Evolutionary conservation across 2,888 invertebrate species (phyloP).

Genomic region (Caenorhabditis panamensis): DNA sequence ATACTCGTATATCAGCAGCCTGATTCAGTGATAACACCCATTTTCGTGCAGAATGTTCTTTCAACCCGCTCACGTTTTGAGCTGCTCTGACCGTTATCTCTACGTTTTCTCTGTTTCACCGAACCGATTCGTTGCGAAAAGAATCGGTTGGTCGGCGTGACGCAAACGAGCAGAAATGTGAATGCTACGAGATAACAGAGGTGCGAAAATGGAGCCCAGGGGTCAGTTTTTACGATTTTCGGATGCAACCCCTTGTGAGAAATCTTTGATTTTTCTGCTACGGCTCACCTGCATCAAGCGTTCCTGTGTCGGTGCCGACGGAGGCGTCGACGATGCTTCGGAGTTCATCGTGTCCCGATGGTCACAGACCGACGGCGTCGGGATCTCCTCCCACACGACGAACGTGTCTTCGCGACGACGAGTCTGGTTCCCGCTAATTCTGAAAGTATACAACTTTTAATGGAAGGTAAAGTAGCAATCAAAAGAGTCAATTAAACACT

Average conservation of each 20-base stretch:
- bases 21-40: conserved; percentile 20
- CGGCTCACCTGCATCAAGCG: conserved; percentile 66
- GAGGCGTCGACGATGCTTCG: conserved; percentile 49
- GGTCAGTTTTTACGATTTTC: conserved; percentile 26
- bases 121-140: conserved; percentile 26
- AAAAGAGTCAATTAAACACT: too few species aligned
- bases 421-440: conserved; percentile 50
- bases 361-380: conserved; percentile 66
- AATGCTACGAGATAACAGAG: not conserved
- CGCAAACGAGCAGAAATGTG: conserved; percentile 12
- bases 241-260: conserved; percentile 8
- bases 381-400: conserved; percentile 66
- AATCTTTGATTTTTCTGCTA: conserved; percentile 12
- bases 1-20: not conserved
- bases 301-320: conserved; percentile 67
- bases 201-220: conserved; percentile 28
- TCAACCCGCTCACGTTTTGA: conserved; percentile 55
- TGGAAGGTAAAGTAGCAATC: too few species aligned
- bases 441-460: conserved; percentile 20
- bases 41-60: conserved; percentile 53
- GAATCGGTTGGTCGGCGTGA: conserved; percentile 11
- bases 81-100: conserved; percentile 22
- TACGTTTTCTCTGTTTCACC: conserved; percentile 18
- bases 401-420: conserved; percentile 58
- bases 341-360: conserved; percentile 62